Conservation (phyloP, 2,888 invertebrate genomes). For the Calameuta idolon region DNA sequence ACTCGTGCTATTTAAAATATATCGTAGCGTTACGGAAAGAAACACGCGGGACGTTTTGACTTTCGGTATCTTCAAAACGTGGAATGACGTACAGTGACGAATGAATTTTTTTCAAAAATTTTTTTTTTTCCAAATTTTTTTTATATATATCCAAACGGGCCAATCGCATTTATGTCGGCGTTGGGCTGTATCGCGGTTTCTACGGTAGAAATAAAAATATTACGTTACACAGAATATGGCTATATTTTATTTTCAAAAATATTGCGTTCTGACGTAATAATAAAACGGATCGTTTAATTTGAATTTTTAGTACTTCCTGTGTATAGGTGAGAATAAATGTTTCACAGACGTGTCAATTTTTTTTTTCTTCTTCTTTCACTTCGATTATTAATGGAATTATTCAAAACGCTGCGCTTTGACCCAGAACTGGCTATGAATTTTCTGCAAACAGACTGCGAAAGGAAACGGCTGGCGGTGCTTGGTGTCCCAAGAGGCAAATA, state of each 20-base stretch:
- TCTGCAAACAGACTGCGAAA: constrained; percentile 71
- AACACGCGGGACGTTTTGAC: background rate
- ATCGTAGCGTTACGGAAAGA: background rate
- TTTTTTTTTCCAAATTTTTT: too few species aligned
- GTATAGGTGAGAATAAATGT: background rate
- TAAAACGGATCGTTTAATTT: background rate
- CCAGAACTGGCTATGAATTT: background rate
- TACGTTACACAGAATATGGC: background rate
- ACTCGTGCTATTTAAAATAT: background rate
- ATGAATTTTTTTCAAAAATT: background rate
- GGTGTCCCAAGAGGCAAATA: constrained; percentile 81
- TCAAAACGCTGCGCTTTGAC: background rate
- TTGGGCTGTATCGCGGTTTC: background rate
- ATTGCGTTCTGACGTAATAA: background rate
- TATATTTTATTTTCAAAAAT: background rate
- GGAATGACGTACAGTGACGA: background rate
- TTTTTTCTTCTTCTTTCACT: background rate
- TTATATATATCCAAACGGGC: background rate
- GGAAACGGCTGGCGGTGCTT: constrained; percentile 80
- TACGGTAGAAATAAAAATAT: background rate
- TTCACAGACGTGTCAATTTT: background rate
- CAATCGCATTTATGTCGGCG: background rate
- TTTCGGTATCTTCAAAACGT: background rate
- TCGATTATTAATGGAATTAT: background rate
- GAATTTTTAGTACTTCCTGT: background rate